Base-by-base conservation (phyloP, 2,888 invertebrate genomes). In the Pheosia gnoma region DNA sequence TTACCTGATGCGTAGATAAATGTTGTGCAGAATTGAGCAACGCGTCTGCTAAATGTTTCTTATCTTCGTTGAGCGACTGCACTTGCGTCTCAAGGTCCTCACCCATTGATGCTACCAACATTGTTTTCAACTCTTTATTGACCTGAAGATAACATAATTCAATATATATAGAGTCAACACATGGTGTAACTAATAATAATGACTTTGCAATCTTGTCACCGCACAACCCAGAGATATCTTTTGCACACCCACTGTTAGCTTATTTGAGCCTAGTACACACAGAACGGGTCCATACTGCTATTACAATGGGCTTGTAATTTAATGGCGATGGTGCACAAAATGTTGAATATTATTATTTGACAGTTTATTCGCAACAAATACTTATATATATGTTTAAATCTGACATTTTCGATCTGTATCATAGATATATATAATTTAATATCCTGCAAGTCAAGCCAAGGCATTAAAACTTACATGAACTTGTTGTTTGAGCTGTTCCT, bases 41-140 rank as follows among this genome's bases (percentile, higher is more conserved):
- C 57, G 98, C 98, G 80, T 96, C 93, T 0, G 98, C 97, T 73
- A 99, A 91, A 79, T 98, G 97, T 62, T 98, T 95, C 86, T 98
- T 98, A 85, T 99, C 98, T 90, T 98, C 97, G 11, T 98, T 98
- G 41, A 99, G 92, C 64, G 97, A 95, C 82, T 98, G 98, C 4
- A 99, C 98, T 82, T 97, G 95, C 2, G 96, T 96, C 87, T 98
- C 97, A 60, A 99, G 94, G 89, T 99, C 99, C 88, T 98, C 99
- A 7, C 98, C 99, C 75, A 99, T 97, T 11, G 98, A 98, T 8
- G 99, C 98, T 6, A 99, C 98, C 61, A 99, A 88, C 86, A 99
- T 95, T 79, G 97, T 98, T 86, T 99, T 99, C 60, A 99, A 91
- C 88, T 99, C 99, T 60, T 96, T 96, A 88, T 98, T 99, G 0